Evolutionary conservation across 2,113 vertebrate species (phyloP), one percentile per base, ranked within the genome.

Genomic region (Hippocampus mohnikei): DNA sequence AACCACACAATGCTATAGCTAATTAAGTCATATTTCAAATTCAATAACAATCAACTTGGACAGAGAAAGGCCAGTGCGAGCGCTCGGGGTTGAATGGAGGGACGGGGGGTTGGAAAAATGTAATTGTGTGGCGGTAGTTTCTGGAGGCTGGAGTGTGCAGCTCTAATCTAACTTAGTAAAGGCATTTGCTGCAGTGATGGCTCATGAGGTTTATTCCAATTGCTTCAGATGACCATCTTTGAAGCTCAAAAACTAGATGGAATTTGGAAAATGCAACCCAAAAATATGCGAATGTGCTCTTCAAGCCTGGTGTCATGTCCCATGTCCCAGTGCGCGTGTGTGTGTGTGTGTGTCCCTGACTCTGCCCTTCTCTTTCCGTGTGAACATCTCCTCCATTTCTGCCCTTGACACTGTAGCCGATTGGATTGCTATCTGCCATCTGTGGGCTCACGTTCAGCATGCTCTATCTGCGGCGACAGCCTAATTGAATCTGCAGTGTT

Each of bases 21-120:
- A 90, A 90, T 91, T 83, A 90, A 90, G 88, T 89, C 85, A 89
- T 88, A 89, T 89, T 89, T 90, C 88, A 87, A 82, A 84, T 88
- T 87, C 89, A 89, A 88, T 88, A 88, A 87, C 76, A 65, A 88
- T 89, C 85, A 77, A 72, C 73, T 27, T 56, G 71, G 81, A 74
- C 75, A 73, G 87, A 88, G 85, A 87, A 88, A 91, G 84, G 84
- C 83, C 83, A 81, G 83, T 40, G 63, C 66, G 73, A 69, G 69
- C 52, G n/a, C 52, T 59, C 23, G 25, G 21, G 41, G 53, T 20
- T 50, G 46, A 63, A 59, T 52, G 29, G 62, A 37, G 33, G 33
- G 33, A 37, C 33, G 33, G 10, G 72, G 18, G 56, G 66, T 46
- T 44, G 42, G 42, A 13, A 44, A 13, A 11, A 44, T 71, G 52